Percentiles rank a stretch among this genome's conserved stretches.
Conservation (phyloP, 2,797 vertebrate genomes). For the Peromyscus attwateri region DNA sequence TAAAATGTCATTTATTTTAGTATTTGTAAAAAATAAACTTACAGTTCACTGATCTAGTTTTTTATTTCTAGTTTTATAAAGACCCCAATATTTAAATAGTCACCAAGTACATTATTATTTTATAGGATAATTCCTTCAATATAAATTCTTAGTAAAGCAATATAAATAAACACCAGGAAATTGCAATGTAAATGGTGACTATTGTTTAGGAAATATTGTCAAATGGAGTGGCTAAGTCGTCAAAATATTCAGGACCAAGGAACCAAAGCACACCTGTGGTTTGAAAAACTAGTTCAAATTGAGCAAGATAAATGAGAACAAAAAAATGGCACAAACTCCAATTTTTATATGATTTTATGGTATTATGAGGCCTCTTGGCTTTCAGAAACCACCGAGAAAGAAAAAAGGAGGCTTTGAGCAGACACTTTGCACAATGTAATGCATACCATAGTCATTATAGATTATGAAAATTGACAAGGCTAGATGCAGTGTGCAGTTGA, state of each 20-base stretch:
- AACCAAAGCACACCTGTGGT: background rate
- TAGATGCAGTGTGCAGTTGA: background rate
- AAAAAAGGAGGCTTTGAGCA: background rate
- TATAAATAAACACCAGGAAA: background rate
- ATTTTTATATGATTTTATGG: background rate
- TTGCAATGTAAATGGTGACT: background rate
- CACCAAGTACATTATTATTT: background rate
- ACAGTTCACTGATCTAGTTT: background rate
- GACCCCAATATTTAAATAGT: background rate
- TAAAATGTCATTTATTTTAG: background rate
- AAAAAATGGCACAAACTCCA: background rate
- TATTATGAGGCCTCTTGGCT: background rate
- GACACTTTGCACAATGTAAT: background rate
- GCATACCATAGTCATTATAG: background rate
- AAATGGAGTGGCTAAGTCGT: background rate
- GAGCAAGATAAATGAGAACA: background rate
- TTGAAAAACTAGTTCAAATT: background rate
- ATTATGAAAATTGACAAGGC: background rate
- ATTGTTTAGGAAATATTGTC: background rate
- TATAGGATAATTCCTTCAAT: background rate
- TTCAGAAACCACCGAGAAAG: background rate
- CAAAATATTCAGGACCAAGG: background rate
- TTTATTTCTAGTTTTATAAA: conserved; percentile 31
- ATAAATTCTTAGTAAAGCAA: background rate
- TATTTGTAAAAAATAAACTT: conserved; percentile 23